Conservation (phyloP, 2,888 invertebrate genomes). For the Pediacus dermestoides region DNA sequence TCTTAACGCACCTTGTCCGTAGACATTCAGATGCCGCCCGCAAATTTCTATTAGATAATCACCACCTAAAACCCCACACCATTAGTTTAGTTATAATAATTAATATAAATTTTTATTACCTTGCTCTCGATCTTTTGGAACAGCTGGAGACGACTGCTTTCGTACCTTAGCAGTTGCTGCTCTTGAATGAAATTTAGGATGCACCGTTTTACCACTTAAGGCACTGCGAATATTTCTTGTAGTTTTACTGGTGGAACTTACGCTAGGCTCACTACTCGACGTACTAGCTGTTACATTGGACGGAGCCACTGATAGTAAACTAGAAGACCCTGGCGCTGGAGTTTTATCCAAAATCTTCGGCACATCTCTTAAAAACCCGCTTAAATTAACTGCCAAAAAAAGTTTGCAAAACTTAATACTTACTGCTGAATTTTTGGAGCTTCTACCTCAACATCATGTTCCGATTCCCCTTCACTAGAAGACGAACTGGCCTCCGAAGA, state of each 20-base stretch:
- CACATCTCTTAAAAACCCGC: no score
- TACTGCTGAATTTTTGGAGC: no score
- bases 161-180: constrained; percentile 65
- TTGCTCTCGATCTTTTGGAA: constrained; percentile 67
- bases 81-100: no score
- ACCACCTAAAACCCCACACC: no score
- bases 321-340: constrained; percentile 37
- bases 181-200: constrained; percentile 46
- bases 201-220: constrained; percentile 21
- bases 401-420: no score
- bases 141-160: constrained; percentile 54
- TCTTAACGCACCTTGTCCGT: constrained; percentile 82
- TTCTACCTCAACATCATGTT: no score
- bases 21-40: constrained; percentile 77
- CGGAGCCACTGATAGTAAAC: constrained; percentile 25
- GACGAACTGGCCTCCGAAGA: not conserved
- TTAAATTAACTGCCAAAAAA: no score
- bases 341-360: no score
- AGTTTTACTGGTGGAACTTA: constrained; percentile 20
- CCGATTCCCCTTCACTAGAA: no score
- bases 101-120: constrained; percentile 50
- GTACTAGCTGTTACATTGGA: constrained; percentile 28
- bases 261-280: constrained; percentile 25
- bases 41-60: constrained; percentile 86
- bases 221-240: constrained; percentile 37